A percentile compares a stretch with the other conserved stretches of the same genome.
phyloP scores from a whole-genome alignment of 1,140 invertebrate genomes.

The Cydia amplana region DNA sequence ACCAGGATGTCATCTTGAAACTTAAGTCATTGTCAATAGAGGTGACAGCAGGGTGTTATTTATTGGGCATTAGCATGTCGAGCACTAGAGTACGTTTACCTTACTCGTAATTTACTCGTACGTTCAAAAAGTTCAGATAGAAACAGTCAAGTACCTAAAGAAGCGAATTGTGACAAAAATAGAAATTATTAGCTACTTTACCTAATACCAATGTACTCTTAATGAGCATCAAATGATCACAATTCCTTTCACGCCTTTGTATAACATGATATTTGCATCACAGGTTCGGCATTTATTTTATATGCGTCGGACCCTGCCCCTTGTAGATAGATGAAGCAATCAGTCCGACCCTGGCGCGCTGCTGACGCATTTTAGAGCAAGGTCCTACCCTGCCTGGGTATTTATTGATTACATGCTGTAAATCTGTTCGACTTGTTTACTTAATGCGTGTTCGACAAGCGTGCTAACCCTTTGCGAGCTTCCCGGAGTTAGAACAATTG shows the following conservation, averaged over 20 bases:
- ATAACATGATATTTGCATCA: conserved; percentile 4
- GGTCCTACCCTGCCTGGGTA: conserved; percentile 56
- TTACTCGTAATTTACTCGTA: no score
- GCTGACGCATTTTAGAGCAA: conserved; percentile 66
- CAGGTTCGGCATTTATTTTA: conserved; percentile 67
- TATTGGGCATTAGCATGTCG: no score
- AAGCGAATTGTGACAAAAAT: background rate
- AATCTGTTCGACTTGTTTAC: conserved; percentile 60
- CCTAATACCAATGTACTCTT: background rate
- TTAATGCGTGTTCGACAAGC: conserved; percentile 39
- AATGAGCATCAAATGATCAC: background rate
- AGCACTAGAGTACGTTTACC: no score
- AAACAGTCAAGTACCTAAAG: no score
- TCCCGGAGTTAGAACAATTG: background rate
- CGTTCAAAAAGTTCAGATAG: no score
- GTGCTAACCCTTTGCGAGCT: background rate
- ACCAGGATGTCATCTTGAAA: no score
- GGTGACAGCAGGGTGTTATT: no score
- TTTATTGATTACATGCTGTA: conserved; percentile 71
- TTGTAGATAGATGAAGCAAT: conserved; percentile 71
- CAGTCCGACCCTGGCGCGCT: conserved; percentile 57
- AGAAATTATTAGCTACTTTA: background rate
- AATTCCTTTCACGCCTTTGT: background rate
- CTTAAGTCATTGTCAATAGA: no score
- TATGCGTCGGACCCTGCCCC: conserved; percentile 51